These are phyloP conservation scores for Rotaria macrura DNA, from an alignment of 2,888 invertebrate species.

Conservation along the genomic window DNA sequence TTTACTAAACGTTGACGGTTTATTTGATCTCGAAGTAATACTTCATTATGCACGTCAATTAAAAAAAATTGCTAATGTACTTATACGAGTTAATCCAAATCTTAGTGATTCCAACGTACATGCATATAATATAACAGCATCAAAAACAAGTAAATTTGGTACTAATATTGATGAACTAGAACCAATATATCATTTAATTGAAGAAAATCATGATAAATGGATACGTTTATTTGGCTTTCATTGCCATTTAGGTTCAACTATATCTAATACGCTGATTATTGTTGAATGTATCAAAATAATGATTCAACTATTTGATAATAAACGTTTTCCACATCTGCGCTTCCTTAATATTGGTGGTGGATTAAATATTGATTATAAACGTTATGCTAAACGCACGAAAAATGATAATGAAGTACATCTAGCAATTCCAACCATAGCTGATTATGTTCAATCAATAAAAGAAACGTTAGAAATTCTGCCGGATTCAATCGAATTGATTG, in stretches of 20 bases:
- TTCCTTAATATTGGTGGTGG: constrained; percentile 50
- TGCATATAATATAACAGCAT: constrained; percentile 45
- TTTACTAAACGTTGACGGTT: constrained; percentile 49
- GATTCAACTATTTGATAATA: constrained; percentile 36
- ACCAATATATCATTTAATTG: constrained; percentile 37
- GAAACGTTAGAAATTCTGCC: constrained; percentile 36
- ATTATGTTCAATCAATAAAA: constrained; percentile 38
- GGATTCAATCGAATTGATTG: constrained; percentile 41
- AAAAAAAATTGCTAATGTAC: constrained; percentile 46
- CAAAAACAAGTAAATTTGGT: constrained; percentile 47
- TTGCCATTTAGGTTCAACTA: constrained; percentile 48
- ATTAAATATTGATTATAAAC: constrained; percentile 44
- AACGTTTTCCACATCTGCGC: constrained; percentile 38
- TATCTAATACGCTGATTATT: constrained; percentile 39
- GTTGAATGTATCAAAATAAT: constrained; percentile 40
- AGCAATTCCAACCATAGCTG: constrained; percentile 37
- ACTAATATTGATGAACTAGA: constrained; percentile 40
- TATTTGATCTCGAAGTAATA: constrained; percentile 46
- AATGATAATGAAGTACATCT: constrained; percentile 9
- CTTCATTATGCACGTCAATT: constrained; percentile 38
- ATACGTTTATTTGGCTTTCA: constrained; percentile 48
- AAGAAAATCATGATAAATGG: constrained; percentile 34
- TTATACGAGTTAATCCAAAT: constrained; percentile 35
- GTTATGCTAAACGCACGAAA: constrained; percentile 36
- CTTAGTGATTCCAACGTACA: constrained; percentile 41